Percentiles rank a stretch among this genome's conserved stretches.
Conservation (phyloP, 2,113 vertebrate species). For the Sander lucioperca region DNA sequence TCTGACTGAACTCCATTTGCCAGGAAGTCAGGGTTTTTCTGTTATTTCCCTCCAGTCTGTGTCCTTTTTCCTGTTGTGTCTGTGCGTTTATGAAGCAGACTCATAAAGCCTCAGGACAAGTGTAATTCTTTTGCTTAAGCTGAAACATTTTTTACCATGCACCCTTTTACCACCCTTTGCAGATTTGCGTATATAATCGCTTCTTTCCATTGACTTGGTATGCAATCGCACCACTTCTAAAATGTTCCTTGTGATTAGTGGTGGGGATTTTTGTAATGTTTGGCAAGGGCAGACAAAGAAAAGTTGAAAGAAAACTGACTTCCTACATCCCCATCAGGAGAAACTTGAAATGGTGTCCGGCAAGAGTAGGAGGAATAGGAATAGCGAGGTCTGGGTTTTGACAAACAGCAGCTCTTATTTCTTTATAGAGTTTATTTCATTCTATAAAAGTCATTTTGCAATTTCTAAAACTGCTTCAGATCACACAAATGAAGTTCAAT, state of each 20-base stretch:
- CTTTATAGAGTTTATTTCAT: not conserved
- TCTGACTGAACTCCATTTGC: too few relatives aligned
- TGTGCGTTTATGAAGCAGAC: too few relatives aligned
- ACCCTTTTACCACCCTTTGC: not conserved
- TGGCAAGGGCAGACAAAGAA: not conserved
- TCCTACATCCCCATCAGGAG: not conserved
- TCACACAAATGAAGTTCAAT: not conserved
- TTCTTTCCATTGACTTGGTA: not conserved
- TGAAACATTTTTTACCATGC: not conserved
- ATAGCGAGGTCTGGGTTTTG: not conserved
- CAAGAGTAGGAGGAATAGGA: not conserved
- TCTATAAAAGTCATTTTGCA: not conserved
- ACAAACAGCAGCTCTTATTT: not conserved
- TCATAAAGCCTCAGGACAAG: not conserved
- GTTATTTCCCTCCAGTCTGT: too few relatives aligned
- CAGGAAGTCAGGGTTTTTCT: too few relatives aligned
- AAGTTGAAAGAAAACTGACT: not conserved
- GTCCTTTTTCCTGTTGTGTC: too few relatives aligned
- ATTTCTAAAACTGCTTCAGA: not conserved
- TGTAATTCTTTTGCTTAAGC: not conserved
- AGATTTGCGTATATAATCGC: not conserved
- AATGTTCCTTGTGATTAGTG: not conserved
- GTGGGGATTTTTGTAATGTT: not conserved
- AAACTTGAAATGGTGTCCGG: not conserved
- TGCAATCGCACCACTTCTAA: not conserved